A percentile compares a stretch with the other conserved stretches of the same genome.
These are phyloP conservation scores for Tinea trinotella DNA, from an alignment of 2,888 invertebrate species.

Conservation along the genomic window DNA sequence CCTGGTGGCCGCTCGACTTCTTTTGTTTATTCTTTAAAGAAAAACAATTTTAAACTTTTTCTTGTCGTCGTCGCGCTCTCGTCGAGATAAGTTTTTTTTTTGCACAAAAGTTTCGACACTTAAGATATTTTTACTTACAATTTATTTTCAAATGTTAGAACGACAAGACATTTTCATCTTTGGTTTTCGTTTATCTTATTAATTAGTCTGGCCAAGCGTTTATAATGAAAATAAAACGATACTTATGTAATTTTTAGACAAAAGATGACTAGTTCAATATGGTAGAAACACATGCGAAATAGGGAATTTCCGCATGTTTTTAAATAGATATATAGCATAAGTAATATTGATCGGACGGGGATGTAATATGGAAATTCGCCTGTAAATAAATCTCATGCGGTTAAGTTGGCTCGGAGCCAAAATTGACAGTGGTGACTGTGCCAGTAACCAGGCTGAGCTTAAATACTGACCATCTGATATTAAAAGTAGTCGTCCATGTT, in stretches of 20 bases:
- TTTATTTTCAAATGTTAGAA: conserved; percentile 1
- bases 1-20: conserved; percentile 25
- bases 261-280: too few species aligned
- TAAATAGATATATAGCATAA: conserved; percentile 9
- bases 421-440: conserved; percentile 10
- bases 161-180: too few species aligned
- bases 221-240: too few species aligned
- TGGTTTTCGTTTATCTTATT: too few species aligned
- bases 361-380: conserved; percentile 37
- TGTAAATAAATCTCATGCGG: conserved; percentile 39
- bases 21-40: conserved; percentile 45
- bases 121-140: background rate
- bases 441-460: background rate
- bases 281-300: too few species aligned
- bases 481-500: background rate
- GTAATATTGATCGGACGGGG: conserved; percentile 31
- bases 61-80: conserved; percentile 25
- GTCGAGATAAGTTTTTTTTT: background rate
- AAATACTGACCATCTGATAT: conserved; percentile 3
- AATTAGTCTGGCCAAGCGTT: too few species aligned
- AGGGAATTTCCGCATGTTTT: background rate
- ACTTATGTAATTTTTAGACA: too few species aligned
- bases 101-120: background rate
- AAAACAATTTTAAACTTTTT: conserved; percentile 44
- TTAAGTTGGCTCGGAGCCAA: conserved; percentile 46